Evolutionary conservation across 2,113 vertebrate species (phyloP), one percentile per base, ranked within the genome.

Genomic region (Arvicanthis niloticus): DNA sequence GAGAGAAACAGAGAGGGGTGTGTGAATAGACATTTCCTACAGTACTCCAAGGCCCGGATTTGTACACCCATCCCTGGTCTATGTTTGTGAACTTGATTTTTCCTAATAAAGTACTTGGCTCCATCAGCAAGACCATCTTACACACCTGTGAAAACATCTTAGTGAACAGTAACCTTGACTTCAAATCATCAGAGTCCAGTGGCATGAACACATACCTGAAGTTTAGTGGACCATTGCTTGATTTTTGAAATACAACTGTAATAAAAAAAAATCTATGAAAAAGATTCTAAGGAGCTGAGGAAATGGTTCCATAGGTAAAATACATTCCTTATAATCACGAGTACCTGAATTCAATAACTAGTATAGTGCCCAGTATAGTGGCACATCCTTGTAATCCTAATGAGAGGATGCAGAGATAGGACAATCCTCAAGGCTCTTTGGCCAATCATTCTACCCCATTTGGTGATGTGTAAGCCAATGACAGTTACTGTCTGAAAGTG

Each of bases 171-270:
- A 48, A 68, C 2, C 7, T 73, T 29, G 13, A 60, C 5, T 72
- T 58, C 19, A 16, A 29, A 93, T 65, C 24, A 22, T 40, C 16
- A 56, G 70, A 94, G 91, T 37, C 11, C n/a, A 81, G 85, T 34
- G 70, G 90, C 37, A 24, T 40, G 12, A 82, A 82, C 58, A 40
- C 42, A 72, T 34, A 21, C 24, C 60, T 60, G 15, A 70, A 60
- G 82, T 96, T 77, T 62, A 95, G 80, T 89, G 88, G 48, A 53
- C 29, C 15, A 21, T 31, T 53, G 76, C 34, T 31, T 96, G 60
- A 93, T 6, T 67, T 40, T 97, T 37, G 15, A 22, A 58, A 62
- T 42, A 62, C 2, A 88, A 37, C 1, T 78, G 2, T 19, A 48
- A 81, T 51, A 51, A 94, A 65, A 81, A 31, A n/a, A 24, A 26